A percentile compares a stretch with the other conserved stretches of the same genome.
Evolutionary conservation across 2,113 vertebrate genomes (phyloP).

Genomic region (Rhynchomys soricoides): DNA sequence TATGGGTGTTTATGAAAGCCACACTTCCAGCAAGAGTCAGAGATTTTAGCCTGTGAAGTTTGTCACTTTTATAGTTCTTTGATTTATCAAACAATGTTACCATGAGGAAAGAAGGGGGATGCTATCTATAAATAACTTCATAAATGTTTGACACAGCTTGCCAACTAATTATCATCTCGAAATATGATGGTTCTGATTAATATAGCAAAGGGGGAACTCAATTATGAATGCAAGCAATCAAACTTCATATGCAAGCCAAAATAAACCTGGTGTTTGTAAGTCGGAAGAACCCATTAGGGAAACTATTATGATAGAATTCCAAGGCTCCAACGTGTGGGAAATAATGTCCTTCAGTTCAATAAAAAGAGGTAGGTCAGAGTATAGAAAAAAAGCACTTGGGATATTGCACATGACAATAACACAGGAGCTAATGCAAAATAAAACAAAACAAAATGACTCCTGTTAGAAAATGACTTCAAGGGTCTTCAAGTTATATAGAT

Average conservation of each 20-base stretch:
- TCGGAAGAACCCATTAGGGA: constrained; percentile 64
- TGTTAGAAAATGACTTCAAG: constrained; percentile 45
- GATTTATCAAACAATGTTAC: constrained; percentile 72
- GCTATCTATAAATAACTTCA: constrained; percentile 63
- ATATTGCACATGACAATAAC: background rate
- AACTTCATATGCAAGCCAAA: constrained; percentile 68
- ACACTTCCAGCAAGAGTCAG: constrained; percentile 52
- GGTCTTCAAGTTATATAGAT: background rate
- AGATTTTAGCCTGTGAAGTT: constrained; percentile 33
- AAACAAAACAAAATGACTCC: background rate
- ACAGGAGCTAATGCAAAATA: background rate
- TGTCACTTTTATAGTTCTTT: constrained; percentile 60
- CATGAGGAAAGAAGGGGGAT: constrained; percentile 39
- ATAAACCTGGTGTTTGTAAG: constrained; percentile 68
- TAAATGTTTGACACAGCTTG: constrained; percentile 64
- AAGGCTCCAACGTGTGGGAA: constrained; percentile 37
- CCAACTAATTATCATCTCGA: constrained; percentile 72
- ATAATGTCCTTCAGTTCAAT: constrained; percentile 25
- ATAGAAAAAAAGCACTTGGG: constrained; percentile 17
- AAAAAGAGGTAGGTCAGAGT: constrained; percentile 9
- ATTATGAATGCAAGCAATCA: constrained; percentile 74
- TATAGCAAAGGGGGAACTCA: constrained; percentile 75
- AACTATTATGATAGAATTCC: constrained; percentile 37
- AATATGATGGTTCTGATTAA: constrained; percentile 78
- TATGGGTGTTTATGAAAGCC: constrained; percentile 42